These are phyloP conservation scores for Pyrgilauda ruficollis DNA, from an alignment of 2,113 vertebrate genomes.

Conservation along the genomic window DNA sequence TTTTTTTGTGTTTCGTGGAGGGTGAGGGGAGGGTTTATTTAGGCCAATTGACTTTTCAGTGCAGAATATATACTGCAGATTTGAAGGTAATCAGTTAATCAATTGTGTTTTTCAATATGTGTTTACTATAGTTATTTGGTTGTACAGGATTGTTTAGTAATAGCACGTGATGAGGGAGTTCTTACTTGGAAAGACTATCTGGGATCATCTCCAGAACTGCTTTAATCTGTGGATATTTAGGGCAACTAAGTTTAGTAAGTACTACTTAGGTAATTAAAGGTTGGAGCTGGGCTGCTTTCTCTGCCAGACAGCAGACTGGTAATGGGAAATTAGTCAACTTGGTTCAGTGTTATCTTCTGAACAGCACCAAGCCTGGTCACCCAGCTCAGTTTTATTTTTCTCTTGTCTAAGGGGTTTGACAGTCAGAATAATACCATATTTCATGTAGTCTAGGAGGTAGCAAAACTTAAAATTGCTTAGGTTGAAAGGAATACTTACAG, in stretches of 20 bases:
- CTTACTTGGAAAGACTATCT: slow-evolving; percentile 34
- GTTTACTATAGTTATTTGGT: neutral
- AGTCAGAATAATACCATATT: neutral
- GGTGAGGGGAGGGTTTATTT: neutral
- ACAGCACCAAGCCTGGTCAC: neutral
- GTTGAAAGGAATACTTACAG: neutral
- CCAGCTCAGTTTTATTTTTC: neutral
- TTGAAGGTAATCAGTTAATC: neutral
- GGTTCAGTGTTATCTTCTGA: neutral
- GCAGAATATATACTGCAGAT: neutral
- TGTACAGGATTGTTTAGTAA: neutral
- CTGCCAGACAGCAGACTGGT: neutral
- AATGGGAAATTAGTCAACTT: neutral
- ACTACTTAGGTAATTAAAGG: slow-evolving; percentile 44
- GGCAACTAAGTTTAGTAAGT: slow-evolving; percentile 45
- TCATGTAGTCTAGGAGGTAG: neutral
- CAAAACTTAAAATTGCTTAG: neutral
- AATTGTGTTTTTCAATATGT: neutral
- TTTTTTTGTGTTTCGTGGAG: neutral
- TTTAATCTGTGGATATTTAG: slow-evolving; percentile 59
- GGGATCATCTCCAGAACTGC: slow-evolving; percentile 10
- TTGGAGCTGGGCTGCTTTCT: neutral
- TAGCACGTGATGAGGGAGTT: neutral
- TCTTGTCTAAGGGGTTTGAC: accelerated
- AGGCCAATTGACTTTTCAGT: neutral